Base-by-base conservation (phyloP, 2,888 invertebrate genomes). In the Sicus ferrugineus region DNA sequence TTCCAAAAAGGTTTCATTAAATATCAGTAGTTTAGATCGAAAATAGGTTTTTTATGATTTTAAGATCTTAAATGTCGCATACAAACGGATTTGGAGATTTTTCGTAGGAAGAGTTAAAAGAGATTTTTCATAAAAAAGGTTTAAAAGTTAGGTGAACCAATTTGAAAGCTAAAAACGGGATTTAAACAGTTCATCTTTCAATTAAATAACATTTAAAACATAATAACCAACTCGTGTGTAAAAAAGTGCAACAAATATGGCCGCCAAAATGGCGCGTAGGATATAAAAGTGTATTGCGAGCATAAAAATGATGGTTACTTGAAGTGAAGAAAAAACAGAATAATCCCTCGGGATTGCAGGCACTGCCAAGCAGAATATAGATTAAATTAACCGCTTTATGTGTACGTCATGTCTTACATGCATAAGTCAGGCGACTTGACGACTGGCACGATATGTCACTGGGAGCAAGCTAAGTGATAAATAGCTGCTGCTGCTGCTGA, bases 361-460 rank as follows among this genome's bases (percentile, higher is more conserved):
- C 42, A 42, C n/a, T n/a, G n/a, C 42, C 14, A n/a, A 2, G 16
- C 4, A 14, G 14, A 34, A 34, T n/a, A n/a, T n/a, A n/a, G n/a
- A 9, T 6, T 11, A 9, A 38, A 38, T 38, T 38, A 6, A 11
- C 38, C 11, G 38, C 42, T 42, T 14, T 42, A 9, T 42, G 21
- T 52, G 1, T 26, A 5, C n/a, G n/a, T n/a, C 19, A 31, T 38
- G 0, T 30, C 16, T 6, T 58, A 58, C 14, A 14, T 31, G 30
- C 7, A n/a, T 58, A 19, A 30, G 46, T 30, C 28, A 64, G 19
- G 34, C 64, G 34, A 52, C 50, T 52, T 64, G 14, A 67, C 67
- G 59, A 58, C 67, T 67, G 67, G 67, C 48, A 67, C 67, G 46
- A 46, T 11, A 31, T 67, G 67, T 59, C 67, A 67, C 67, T 46